A percentile compares a stretch with the other conserved stretches of the same genome.
These are phyloP conservation scores for Clupea harengus DNA, from an alignment of 2,113 vertebrate genomes.

Conservation along the genomic window DNA sequence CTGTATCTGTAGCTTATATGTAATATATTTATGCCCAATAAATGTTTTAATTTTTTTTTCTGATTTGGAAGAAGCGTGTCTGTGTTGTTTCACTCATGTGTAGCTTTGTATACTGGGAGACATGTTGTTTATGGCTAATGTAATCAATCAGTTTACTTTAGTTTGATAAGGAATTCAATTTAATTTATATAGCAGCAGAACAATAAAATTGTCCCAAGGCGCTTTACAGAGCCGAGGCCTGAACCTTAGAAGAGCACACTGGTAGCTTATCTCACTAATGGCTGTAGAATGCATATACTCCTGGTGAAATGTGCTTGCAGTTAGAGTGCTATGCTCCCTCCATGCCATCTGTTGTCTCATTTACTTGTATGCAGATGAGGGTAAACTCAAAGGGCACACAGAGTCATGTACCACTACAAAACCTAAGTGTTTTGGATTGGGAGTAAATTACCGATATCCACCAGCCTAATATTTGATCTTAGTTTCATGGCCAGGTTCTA, in stretches of 20 bases:
- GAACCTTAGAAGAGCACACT: not conserved
- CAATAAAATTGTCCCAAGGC: no score
- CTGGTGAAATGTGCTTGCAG: not conserved
- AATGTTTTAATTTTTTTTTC: conserved; percentile 96
- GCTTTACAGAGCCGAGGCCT: no score
- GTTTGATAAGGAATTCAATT: not conserved
- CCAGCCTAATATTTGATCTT: not conserved
- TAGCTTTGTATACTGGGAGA: not conserved
- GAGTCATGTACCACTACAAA: no score
- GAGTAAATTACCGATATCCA: not conserved
- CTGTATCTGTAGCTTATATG: conserved; percentile 99
- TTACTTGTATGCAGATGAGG: not conserved
- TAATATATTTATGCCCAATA: conserved; percentile 99
- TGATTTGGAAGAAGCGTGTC: conserved; percentile 54
- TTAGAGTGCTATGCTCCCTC: not conserved
- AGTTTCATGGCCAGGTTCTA: not conserved
- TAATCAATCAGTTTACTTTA: not conserved
- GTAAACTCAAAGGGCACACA: no score
- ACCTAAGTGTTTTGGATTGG: no score
- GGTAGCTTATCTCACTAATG: not conserved
- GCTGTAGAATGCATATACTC: not conserved
- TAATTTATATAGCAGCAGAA: no score
- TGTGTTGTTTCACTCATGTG: conserved; percentile 47
- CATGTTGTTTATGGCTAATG: not conserved
- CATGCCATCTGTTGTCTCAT: not conserved